These are phyloP conservation scores for Enteromius viviparus DNA, from an alignment of 2,797 vertebrate genomes.

Conservation along the genomic window DNA sequence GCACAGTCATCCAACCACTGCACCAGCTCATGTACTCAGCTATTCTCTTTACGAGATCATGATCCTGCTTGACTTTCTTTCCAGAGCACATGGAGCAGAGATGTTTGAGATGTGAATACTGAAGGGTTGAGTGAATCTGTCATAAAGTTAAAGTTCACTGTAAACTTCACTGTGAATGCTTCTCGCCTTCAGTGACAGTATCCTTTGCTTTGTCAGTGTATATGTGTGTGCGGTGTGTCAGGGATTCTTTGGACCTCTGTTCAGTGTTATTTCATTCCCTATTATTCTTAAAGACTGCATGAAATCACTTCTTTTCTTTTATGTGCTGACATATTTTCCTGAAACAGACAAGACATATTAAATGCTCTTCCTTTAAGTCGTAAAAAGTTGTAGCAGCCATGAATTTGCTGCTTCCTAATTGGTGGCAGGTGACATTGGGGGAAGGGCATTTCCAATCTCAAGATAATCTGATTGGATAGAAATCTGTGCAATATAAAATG, in stretches of 20 bases:
- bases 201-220: slow-evolving; percentile 24
- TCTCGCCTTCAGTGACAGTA: neutral
- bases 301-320: neutral
- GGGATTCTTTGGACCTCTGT: slow-evolving; percentile 30
- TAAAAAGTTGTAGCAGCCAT: slow-evolving; percentile 2
- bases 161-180: neutral
- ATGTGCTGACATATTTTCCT: neutral
- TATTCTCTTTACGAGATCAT: slow-evolving; percentile 18
- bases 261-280: slow-evolving; percentile 31
- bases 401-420: neutral
- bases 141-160: slow-evolving; percentile 36
- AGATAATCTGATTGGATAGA: neutral
- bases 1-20: slow-evolving; percentile 8
- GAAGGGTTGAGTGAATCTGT: slow-evolving; percentile 10
- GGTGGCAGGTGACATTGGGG: neutral
- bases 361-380: slow-evolving; percentile 2
- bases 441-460: neutral
- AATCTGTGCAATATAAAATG: neutral
- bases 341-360: neutral
- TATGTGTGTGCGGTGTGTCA: slow-evolving; percentile 22
- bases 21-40: slow-evolving; percentile 3
- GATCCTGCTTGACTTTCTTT: neutral
- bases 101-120: slow-evolving; percentile 13
- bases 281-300: neutral
- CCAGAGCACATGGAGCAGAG: neutral